Percentiles rank a stretch among this genome's conserved stretches.
Evolutionary conservation across 2,888 invertebrate species (phyloP).

Genomic region (Drosophila borealis): DNA sequence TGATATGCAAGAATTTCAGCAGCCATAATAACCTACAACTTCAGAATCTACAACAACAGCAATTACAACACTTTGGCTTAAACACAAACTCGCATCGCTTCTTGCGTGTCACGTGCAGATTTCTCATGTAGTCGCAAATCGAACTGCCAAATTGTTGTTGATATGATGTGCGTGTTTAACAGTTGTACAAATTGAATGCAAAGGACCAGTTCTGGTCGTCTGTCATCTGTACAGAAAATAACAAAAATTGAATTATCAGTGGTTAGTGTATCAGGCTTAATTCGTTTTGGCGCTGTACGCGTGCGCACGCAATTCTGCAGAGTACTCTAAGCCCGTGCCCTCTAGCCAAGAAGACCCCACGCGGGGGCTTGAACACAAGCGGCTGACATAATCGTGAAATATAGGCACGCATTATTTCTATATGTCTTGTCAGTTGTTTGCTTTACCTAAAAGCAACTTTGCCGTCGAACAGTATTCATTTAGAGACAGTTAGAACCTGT

Average conservation of each 20-base stretch:
- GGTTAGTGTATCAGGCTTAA: slow-evolving; percentile 79
- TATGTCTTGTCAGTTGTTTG: slow-evolving; percentile 24
- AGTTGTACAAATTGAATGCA: slow-evolving; percentile 76
- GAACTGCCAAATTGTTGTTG: slow-evolving; percentile 79
- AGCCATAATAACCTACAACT: slow-evolving; percentile 6
- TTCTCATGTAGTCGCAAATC: slow-evolving; percentile 75
- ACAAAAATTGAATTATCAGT: slow-evolving; percentile 83
- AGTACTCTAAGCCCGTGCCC: slow-evolving; percentile 14
- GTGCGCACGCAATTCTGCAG: slow-evolving; percentile 80
- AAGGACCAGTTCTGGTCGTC: slow-evolving; percentile 20
- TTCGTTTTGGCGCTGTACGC: slow-evolving; percentile 84
- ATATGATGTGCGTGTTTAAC: slow-evolving; percentile 64
- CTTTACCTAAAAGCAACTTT: background rate
- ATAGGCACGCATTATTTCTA: slow-evolving; percentile 76
- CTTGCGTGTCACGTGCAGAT: slow-evolving; percentile 73
- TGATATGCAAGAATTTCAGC: slow-evolving; percentile 65
- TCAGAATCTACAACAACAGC: slow-evolving; percentile 28
- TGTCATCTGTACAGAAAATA: slow-evolving; percentile 17
- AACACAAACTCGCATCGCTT: slow-evolving; percentile 32
- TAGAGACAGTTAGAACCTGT: background rate
- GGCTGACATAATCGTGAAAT: slow-evolving; percentile 83
- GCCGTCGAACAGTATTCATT: background rate
- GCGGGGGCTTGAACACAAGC: slow-evolving; percentile 71
- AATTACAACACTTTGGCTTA: slow-evolving; percentile 68
- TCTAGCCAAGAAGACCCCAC: slow-evolving; percentile 41